These are phyloP conservation scores for Strix aluco DNA, from an alignment of 2,113 vertebrate genomes.

Conservation along the genomic window DNA sequence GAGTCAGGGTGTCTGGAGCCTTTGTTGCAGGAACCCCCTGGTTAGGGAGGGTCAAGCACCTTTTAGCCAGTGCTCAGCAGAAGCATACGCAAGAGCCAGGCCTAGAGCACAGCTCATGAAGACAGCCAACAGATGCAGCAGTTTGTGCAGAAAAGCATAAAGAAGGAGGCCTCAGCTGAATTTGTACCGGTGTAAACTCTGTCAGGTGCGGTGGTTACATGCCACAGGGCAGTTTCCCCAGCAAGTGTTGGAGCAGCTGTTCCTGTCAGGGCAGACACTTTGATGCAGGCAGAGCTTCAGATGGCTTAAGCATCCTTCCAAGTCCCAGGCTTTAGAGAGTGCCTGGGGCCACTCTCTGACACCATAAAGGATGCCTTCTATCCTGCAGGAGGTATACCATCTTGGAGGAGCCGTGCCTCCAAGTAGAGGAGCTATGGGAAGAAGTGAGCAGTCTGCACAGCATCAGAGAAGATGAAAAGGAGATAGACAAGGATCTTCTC, in stretches of 20 bases:
- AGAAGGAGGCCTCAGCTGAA: neutral
- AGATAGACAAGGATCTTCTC: neutral
- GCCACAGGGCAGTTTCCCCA: neutral
- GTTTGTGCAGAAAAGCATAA: neutral
- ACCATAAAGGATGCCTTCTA: neutral
- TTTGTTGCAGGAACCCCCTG: neutral
- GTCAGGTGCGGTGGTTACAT: neutral
- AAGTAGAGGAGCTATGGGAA: neutral
- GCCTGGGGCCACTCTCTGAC: neutral
- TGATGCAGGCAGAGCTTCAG: neutral
- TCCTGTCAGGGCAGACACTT: neutral
- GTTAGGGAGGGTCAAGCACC: neutral
- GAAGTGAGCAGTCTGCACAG: neutral
- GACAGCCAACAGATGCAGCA: neutral
- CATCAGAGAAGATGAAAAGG: neutral
- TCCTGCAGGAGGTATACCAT: neutral
- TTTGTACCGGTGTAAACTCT: neutral
- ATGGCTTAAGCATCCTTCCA: neutral
- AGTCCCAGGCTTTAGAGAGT: rapidly evolving
- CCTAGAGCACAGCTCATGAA: neutral
- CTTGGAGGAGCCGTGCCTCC: neutral
- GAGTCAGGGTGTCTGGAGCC: neutral
- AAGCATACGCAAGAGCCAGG: neutral
- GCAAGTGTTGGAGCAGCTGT: neutral
- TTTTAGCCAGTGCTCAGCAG: neutral